Base-by-base conservation (phyloP, 2,888 invertebrate species). In the Oegoconia quadripuncta region DNA sequence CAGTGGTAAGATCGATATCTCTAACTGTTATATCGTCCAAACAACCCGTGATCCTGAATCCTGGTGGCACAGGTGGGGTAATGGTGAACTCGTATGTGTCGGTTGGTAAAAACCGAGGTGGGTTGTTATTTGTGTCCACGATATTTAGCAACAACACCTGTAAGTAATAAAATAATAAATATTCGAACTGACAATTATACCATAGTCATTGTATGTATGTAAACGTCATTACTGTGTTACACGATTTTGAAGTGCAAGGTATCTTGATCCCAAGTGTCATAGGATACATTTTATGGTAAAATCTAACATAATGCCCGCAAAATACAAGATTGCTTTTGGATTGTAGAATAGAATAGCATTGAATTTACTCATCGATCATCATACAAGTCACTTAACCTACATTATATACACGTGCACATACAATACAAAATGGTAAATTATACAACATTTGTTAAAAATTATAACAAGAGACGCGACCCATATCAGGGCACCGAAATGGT, bases 1-100 rank as follows among this genome's bases (percentile, higher is more conserved):
- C 46, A 0, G 88, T 90, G 1, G 89, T 87, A 7, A 90, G 77
- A 57, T 90, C 90, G 15, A 88, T 73, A 55, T 90, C 90, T 49
- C 75, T 66, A 0, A 76, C 89, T 30, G 56, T 61, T 8, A 90
- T 75, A 17, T 69, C 63, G 27, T 79, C 72, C n/a, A 76, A 62
- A 34, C 81, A 78, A 8, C 75, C 66, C 1, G 88, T 81, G 16
- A 90, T 59, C 11, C 71, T 52, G 40, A 66, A 77, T 1, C 79
- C 76, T 7, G 86, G 84, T 26, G 88, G 76, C 32, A 87, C 44
- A 2, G 90, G 90, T 23, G 88, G 79, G 2, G 82, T 70, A n/a
- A 90, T 56, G 3, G 55, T 68, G 44, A 79, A 88, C 15, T 59
- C 65, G 43, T 77, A 84, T 13, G 47, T 52, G 14, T 57, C 38